phyloP scores from a whole-genome alignment of 2,888 invertebrate species.

The Panorpa germanica region DNA sequence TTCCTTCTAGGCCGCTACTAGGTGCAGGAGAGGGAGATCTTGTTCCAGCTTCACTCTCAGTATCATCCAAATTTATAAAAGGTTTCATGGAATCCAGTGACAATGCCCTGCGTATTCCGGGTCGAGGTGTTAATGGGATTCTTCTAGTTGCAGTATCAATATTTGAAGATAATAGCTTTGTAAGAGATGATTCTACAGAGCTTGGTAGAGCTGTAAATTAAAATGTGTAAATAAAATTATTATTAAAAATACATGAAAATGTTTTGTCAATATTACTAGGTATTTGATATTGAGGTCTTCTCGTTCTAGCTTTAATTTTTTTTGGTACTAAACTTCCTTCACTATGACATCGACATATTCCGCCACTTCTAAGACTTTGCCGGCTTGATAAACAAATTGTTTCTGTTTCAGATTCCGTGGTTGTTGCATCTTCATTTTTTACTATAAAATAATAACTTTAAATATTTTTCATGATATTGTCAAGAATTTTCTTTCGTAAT shows the following conservation, averaged over 20 bases:
- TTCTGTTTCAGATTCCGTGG: too few species aligned
- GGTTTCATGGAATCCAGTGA: conserved; percentile 15
- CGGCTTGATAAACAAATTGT: too few species aligned
- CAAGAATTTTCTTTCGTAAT: too few species aligned
- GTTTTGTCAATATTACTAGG: too few species aligned
- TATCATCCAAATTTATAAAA: conserved; percentile 16
- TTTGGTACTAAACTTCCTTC: conserved; percentile 29
- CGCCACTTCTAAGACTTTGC: too few species aligned
- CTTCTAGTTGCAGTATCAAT: conserved; percentile 17
- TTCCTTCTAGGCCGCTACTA: conserved; percentile 70
- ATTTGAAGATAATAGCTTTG: conserved; percentile 15
- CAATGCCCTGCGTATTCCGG: conserved; percentile 14
- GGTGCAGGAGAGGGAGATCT: conserved; percentile 78
- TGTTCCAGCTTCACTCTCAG: conserved; percentile 31
- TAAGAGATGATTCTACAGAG: conserved; percentile 18
- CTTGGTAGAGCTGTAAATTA: conserved; percentile 15
- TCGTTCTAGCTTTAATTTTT: conserved; percentile 16
- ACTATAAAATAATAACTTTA: too few species aligned
- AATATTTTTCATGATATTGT: too few species aligned
- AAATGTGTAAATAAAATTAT: conserved; percentile 14
- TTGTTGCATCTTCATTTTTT: too few species aligned
- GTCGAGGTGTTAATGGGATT: conserved; percentile 11
- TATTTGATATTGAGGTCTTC: too few species aligned
- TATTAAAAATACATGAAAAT: too few species aligned
- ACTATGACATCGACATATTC: conserved; percentile 32